These are phyloP conservation scores for Corythaeola cristata DNA, from an alignment of 2,113 vertebrate species.

Conservation along the genomic window DNA sequence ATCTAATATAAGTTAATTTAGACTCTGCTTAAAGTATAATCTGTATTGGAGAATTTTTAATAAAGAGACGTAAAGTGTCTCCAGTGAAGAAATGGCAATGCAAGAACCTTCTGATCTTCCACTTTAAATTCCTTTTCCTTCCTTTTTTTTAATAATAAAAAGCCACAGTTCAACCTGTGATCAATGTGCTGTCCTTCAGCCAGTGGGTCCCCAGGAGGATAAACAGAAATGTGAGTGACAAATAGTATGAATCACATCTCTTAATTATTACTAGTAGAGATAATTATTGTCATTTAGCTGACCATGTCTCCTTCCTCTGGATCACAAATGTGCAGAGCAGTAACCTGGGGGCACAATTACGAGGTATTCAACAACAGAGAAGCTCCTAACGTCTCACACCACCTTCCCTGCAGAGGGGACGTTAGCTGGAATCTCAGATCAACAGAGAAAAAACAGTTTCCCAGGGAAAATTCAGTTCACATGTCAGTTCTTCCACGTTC, in stretches of 20 bases:
- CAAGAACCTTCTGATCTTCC: background rate
- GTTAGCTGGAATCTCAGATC: background rate
- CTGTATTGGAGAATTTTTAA: background rate
- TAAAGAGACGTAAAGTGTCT: background rate
- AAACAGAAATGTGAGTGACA: background rate
- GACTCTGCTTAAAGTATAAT: background rate
- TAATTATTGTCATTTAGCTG: background rate
- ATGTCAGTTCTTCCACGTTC: background rate
- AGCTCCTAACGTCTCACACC: background rate
- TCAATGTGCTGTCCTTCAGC: background rate
- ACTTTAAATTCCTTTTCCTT: background rate
- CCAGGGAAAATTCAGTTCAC: background rate
- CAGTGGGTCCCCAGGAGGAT: background rate
- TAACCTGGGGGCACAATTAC: background rate
- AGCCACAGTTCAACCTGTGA: background rate
- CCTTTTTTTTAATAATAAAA: background rate
- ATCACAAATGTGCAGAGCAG: background rate
- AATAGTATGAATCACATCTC: background rate
- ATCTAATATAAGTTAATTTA: constrained; percentile 8
- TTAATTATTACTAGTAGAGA: background rate
- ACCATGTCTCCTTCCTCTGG: background rate
- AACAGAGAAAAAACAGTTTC: background rate
- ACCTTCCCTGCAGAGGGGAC: background rate
- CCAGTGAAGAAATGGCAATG: background rate
- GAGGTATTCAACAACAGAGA: background rate